Base-by-base conservation (phyloP, 2,888 invertebrate species). In the Ophion obscuratus region DNA sequence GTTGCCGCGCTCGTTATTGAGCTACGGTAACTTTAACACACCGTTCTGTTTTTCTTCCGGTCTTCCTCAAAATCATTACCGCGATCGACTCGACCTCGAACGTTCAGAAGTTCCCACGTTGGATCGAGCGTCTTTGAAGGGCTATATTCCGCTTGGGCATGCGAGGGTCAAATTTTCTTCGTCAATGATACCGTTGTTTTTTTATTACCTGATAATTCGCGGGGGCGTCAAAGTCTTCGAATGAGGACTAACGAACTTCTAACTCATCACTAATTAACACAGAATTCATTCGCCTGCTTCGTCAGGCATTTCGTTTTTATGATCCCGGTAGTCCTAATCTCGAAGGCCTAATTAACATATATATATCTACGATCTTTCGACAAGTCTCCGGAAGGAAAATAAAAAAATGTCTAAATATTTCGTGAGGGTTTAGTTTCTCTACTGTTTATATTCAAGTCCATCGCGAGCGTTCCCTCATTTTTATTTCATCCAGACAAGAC, bases 291-390 rank as follows among this genome's bases (percentile, higher is more conserved):
- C 36, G 20, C 27, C 24, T 47, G 47, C 31, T 27, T 27, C 47
- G 17, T 47, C 27, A n/a, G 14, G 27, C 44, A 66, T 61, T 36
- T 40, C 10, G 40, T 70, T 70, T 68, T 70, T 62, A 78, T 36
- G 59, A 78, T 59, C 77, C 59, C 40, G 78, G 68, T 61, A 70
- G 61, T 78, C 61, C 44, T 78, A 70, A 70, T 78, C 78, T 24
- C 67, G 31, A 76, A 78, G 44, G 68, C 40, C 27, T 24, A 77
- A 47, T 31, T 31, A 4, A 4, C 24, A 47, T 11, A 53, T 14
- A 47, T 17, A 53, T 61, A 84, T 84, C 84, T 67, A 68, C 59
- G 81, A 77, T 81, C 84, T 40, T 66, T 64, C 67, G 53, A 74
- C 31, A 31, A 84, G 66, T 73, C 67, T 31, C 57, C 59, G 24